These are phyloP conservation scores for Mallotus villosus DNA, from an alignment of 2,797 vertebrate species.

Conservation along the genomic window DNA sequence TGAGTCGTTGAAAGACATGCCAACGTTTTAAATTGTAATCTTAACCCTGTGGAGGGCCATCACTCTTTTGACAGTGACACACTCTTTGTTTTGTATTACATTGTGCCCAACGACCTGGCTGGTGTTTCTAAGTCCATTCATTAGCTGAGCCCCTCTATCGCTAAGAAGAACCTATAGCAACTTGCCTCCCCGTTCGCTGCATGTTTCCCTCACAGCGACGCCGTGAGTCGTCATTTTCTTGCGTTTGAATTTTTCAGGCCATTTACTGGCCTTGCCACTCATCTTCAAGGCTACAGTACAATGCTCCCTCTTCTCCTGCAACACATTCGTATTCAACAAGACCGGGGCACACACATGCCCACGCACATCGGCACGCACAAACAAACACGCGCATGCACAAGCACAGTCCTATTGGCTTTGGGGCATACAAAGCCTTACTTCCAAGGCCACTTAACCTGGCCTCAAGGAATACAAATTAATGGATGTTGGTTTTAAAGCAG, in stretches of 20 bases:
- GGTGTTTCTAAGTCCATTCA: too few relatives aligned
- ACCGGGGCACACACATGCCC: background rate
- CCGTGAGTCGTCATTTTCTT: conserved; percentile 27
- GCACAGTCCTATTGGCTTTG: background rate
- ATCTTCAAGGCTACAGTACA: conserved; percentile 30
- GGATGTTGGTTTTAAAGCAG: background rate
- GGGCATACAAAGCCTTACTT: background rate
- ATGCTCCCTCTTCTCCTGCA: conserved; percentile 22
- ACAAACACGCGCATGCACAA: background rate
- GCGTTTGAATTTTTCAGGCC: conserved; percentile 51
- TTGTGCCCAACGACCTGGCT: background rate
- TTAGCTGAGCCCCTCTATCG: conserved; percentile 34
- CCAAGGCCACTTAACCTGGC: background rate
- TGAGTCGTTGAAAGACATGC: conserved; percentile 5
- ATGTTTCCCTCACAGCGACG: conserved; percentile 18
- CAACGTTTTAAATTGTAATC: background rate
- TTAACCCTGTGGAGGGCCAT: background rate
- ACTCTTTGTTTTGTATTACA: background rate
- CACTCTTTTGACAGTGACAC: background rate
- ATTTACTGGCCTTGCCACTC: conserved; percentile 49
- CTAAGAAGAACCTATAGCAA: background rate
- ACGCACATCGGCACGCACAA: background rate
- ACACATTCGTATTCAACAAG: conserved; percentile 28
- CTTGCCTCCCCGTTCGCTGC: conserved; percentile 28
- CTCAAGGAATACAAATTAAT: background rate